Evolutionary conservation across 1,140 invertebrate genomes (phyloP).

Genomic region (Agrilus planipennis): DNA sequence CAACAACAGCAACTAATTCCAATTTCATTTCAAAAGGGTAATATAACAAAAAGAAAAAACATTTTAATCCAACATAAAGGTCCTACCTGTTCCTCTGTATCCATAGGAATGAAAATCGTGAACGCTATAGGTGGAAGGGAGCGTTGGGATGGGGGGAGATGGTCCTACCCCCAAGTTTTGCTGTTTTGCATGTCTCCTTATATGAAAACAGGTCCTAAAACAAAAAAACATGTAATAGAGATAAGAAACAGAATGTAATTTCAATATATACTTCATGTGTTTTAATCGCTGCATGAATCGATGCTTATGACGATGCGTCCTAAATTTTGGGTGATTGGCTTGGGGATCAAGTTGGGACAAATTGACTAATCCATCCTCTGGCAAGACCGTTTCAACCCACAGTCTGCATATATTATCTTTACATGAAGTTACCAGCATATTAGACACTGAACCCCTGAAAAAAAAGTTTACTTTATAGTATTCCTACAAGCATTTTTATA

Average conservation of each 20-base stretch:
- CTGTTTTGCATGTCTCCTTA: slow-evolving; percentile 69
- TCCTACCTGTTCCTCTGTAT: slow-evolving; percentile 53
- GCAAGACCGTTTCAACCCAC: slow-evolving; percentile 95
- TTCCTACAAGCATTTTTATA: slow-evolving; percentile 5
- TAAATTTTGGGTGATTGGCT: slow-evolving; percentile 69
- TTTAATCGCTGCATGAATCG: slow-evolving; percentile 91
- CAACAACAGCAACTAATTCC: too few species aligned
- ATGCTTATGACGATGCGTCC: slow-evolving; percentile 89
- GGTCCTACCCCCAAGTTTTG: slow-evolving; percentile 36
- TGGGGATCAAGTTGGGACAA: slow-evolving; percentile 71
- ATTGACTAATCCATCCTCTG: slow-evolving; percentile 87
- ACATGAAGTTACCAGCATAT: slow-evolving; percentile 96
- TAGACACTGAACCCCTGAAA: slow-evolving; percentile 83
- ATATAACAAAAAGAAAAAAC: background rate
- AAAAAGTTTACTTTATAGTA: slow-evolving; percentile 9
- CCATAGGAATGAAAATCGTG: slow-evolving; percentile 87
- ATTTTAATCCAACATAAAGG: background rate
- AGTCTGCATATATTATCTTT: slow-evolving; percentile 96
- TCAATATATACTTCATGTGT: slow-evolving; percentile 81
- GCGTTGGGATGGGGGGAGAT: slow-evolving; percentile 63
- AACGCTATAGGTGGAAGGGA: slow-evolving; percentile 84
- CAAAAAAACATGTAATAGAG: too few species aligned
- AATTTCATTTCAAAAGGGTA: background rate
- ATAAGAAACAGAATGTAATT: too few species aligned
- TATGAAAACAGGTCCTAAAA: slow-evolving; percentile 79